Conservation (phyloP, 2,113 vertebrate species). For the Perca schrenkii region DNA sequence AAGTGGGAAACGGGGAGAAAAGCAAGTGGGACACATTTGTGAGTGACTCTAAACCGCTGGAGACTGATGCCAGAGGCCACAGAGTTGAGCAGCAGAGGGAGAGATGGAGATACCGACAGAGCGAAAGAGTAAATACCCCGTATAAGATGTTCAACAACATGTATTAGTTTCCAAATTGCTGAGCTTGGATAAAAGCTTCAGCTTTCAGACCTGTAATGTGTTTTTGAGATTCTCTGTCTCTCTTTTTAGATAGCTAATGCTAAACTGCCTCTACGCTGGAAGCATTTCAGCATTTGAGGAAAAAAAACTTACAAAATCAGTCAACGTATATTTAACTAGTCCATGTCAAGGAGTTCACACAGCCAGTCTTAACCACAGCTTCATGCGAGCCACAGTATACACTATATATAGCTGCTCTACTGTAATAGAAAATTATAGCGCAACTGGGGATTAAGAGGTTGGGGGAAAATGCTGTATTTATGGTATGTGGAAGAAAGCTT, state of each 20-base stretch:
- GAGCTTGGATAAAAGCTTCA: conserved; percentile 24
- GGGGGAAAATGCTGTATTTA: conserved; percentile 45
- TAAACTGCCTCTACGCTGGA: conserved; percentile 26
- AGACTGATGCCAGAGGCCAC: conserved; percentile 57
- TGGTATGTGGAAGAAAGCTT: conserved; percentile 55
- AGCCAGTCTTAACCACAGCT: conserved; percentile 54
- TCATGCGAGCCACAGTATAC: conserved; percentile 32
- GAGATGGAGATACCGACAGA: conserved; percentile 23
- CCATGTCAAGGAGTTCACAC: conserved; percentile 58
- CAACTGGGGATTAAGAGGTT: conserved; percentile 52
- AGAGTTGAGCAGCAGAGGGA: conserved; percentile 23
- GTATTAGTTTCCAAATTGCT: conserved; percentile 55
- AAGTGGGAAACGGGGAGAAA: conserved; percentile 54
- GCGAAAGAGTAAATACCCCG: conserved; percentile 5
- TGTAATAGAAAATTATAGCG: conserved; percentile 62
- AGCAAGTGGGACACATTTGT: conserved; percentile 54
- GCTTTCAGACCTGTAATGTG: conserved; percentile 53
- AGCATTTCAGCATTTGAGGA: conserved; percentile 36
- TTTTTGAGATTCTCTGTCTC: conserved; percentile 43
- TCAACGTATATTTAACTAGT: conserved; percentile 68
- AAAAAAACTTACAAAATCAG: conserved; percentile 54
- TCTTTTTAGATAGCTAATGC: conserved; percentile 31
- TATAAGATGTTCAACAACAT: conserved; percentile 47
- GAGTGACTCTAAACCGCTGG: conserved; percentile 60
- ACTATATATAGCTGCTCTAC: conserved; percentile 58